phyloP scores from a whole-genome alignment of 2,797 vertebrate genomes.

The Poeciliopsis infans region DNA sequence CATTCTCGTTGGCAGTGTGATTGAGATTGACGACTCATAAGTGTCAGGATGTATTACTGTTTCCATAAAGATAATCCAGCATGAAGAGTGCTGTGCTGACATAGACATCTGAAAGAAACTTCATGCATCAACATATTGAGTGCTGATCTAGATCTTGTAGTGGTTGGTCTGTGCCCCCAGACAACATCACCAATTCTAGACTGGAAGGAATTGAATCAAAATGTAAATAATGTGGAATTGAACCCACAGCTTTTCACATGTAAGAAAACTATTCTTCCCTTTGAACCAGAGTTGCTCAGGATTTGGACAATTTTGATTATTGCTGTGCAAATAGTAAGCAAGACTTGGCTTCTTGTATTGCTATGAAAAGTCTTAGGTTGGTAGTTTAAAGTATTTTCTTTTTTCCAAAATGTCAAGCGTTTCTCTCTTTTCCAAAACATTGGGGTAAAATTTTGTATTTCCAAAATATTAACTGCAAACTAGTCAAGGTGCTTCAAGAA shows the following conservation, averaged over 20 bases:
- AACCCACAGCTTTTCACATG: not conserved
- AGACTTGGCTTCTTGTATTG: not conserved
- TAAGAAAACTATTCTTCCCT: not conserved
- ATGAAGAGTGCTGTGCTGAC: conserved; percentile 25
- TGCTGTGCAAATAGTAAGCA: not conserved
- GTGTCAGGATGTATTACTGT: conserved; percentile 17
- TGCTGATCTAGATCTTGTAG: conserved; percentile 3
- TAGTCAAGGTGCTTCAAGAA: not conserved
- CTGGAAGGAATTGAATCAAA: not conserved
- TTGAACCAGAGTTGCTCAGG: not conserved
- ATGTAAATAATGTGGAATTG: not conserved
- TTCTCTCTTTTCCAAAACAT: not conserved
- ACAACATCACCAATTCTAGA: not conserved
- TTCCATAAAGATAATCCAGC: conserved; percentile 20
- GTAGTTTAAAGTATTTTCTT: not conserved
- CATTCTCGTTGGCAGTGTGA: not conserved
- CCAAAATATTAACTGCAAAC: not conserved
- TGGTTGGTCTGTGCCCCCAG: not conserved
- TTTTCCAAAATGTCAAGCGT: not conserved
- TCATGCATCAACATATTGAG: not conserved
- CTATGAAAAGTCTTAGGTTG: not conserved
- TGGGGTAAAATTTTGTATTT: not conserved
- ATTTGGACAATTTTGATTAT: not conserved
- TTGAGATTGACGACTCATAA: conserved; percentile 6
- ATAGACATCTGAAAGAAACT: conserved; percentile 5